Evolutionary conservation across 2,888 invertebrate species (phyloP).

Genomic region (Blomia tropicalis): DNA sequence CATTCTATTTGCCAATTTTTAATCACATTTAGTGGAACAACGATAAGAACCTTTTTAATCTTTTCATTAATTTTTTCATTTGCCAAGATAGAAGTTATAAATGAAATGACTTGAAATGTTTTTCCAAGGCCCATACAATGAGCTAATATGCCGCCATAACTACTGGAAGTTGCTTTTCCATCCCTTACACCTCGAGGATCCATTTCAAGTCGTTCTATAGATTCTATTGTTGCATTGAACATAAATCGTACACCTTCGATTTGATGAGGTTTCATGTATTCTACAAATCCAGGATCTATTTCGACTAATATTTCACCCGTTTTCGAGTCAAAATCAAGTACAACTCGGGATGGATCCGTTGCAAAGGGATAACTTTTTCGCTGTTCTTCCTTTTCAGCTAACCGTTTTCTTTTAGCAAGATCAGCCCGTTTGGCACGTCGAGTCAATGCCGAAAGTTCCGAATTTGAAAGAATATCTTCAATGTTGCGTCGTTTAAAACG

Average conservation of each 20-base stretch:
- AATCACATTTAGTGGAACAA: slow-evolving; percentile 83
- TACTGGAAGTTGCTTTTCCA: neutral
- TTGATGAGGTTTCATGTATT: slow-evolving; percentile 78
- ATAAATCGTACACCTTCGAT: slow-evolving; percentile 63
- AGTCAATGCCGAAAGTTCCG: neutral
- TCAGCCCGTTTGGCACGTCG: neutral
- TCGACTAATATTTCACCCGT: slow-evolving; percentile 39
- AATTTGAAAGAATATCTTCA: neutral
- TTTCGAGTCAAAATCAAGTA: neutral
- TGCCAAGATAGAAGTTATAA: slow-evolving; percentile 37
- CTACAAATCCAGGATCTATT: slow-evolving; percentile 57
- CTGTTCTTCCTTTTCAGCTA: neutral
- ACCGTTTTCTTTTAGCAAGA: neutral
- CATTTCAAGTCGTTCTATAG: slow-evolving; percentile 43
- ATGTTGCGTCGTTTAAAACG: slow-evolving; percentile 7
- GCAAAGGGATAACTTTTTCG: neutral
- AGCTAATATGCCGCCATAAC: slow-evolving; percentile 67
- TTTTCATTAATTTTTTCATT: slow-evolving; percentile 41
- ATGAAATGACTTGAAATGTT: slow-evolving; percentile 53
- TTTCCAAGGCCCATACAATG: slow-evolving; percentile 96
- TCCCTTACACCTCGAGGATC: too few relatives aligned
- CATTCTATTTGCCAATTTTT: slow-evolving; percentile 92
- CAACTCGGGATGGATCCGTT: neutral
- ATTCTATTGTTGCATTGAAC: slow-evolving; percentile 84
- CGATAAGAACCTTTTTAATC: slow-evolving; percentile 61